Evolutionary conservation across 2,113 vertebrate species (phyloP).

Genomic region (Archocentrus centrarchus): DNA sequence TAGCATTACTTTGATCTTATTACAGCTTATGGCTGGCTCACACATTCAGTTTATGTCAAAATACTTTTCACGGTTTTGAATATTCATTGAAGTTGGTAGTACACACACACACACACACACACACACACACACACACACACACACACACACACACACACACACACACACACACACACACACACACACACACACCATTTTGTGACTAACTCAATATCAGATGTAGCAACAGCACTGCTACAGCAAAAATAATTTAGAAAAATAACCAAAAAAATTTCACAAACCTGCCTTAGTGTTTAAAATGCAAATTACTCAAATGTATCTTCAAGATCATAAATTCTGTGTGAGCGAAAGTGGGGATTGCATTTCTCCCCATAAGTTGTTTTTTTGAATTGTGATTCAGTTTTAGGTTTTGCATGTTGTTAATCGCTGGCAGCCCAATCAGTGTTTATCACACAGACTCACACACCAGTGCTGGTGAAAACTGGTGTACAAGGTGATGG

Average conservation of each 20-base stretch:
- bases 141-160: not conserved
- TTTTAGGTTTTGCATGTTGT: slow-evolving; percentile 14
- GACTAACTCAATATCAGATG: slow-evolving; percentile 48
- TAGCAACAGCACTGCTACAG: not conserved
- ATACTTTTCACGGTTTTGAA: slow-evolving; percentile 74
- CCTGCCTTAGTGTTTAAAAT: slow-evolving; percentile 50
- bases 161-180: not conserved
- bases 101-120: not conserved
- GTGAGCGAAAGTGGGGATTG: slow-evolving; percentile 12
- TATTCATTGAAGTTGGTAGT: slow-evolving; percentile 67
- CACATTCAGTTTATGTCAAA: slow-evolving; percentile 75
- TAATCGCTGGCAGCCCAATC: slow-evolving; percentile 15
- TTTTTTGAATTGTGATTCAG: not conserved
- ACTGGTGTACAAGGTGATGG: not conserved
- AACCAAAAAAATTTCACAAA: slow-evolving; percentile 35
- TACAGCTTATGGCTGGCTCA: slow-evolving; percentile 74
- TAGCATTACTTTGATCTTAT: slow-evolving; percentile 82
- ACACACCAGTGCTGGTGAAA: not conserved
- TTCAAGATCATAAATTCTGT: slow-evolving; percentile 4
- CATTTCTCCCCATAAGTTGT: slow-evolving; percentile 15
- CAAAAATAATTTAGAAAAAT: slow-evolving; percentile 31
- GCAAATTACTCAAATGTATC: slow-evolving; percentile 33
- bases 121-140: not conserved
- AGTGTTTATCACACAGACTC: not conserved
- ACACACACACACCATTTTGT: slow-evolving; percentile 22